These are phyloP conservation scores for Coelinius sp. DNA, from an alignment of 2,888 invertebrate genomes.

Conservation along the genomic window DNA sequence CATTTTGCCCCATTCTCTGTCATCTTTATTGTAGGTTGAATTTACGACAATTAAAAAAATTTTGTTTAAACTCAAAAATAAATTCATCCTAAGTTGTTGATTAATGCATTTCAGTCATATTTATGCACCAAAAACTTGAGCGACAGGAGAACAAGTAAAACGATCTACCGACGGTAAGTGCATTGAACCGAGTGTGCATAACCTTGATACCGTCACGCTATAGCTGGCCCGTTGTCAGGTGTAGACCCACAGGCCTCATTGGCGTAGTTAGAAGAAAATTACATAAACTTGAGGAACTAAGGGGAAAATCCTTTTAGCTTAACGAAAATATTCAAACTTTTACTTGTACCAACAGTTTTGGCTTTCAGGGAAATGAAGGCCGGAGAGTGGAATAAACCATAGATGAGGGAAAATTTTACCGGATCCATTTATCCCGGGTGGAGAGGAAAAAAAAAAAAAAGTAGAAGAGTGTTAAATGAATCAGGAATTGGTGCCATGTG, in stretches of 20 bases:
- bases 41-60: no score
- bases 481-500: constrained; percentile 26
- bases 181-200: constrained; percentile 63
- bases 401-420: not conserved
- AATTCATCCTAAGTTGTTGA: not conserved
- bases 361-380: not conserved
- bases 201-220: constrained; percentile 68
- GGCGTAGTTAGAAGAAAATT: constrained; percentile 23
- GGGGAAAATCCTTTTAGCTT: not conserved
- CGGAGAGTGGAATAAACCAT: not conserved
- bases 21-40: no score
- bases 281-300: not conserved
- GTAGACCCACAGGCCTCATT: constrained; percentile 49
- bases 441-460: constrained; percentile 1
- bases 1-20: no score
- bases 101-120: not conserved
- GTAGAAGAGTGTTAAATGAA: not conserved
- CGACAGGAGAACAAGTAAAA: constrained; percentile 37
- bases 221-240: constrained; percentile 65
- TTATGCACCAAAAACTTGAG: not conserved
- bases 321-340: not conserved
- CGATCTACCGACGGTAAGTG: constrained; percentile 60
- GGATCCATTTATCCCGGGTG: constrained; percentile 5
- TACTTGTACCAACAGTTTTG: not conserved
- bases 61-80: not conserved